Base-by-base conservation (phyloP, 2,113 vertebrate species). In the Halichoerus grypus region DNA sequence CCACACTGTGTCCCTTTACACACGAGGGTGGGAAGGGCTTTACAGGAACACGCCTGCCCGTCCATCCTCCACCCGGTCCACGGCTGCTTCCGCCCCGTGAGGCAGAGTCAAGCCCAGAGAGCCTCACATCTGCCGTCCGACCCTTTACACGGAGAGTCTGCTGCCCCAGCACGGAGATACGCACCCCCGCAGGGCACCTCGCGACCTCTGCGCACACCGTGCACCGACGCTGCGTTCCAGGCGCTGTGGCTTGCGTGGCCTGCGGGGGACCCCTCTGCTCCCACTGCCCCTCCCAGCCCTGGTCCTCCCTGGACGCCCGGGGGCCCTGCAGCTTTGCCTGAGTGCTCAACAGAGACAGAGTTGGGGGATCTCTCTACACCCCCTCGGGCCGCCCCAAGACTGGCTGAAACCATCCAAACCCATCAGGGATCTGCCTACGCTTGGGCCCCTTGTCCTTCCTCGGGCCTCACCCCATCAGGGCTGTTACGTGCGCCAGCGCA, bases 401-500 rank as follows among this genome's bases (percentile, higher is more conserved):
- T 0, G 22, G 53, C 31, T 21, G 21, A 57, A 57, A 57, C 55
- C 18, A 19, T 57, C 55, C 55, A 57, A 21, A 28, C n/a, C 21
- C 22, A 5, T n/a, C 42, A 33, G 81, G 49, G 33, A 7, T 19
- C 86, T 26, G 14, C 87, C 24, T 19, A 33, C 53, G 15, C 13
- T 5, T 3, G 6, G 39, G 11, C 26, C 31, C 63, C 3, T 1
- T 2, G 11, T 21, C 74, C 8, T 7, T 36, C 31, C 77, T 72
- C 14, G 7, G 74, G 13, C 33, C 77, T 31, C 28, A 0, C 4
- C 8, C 49, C 3, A 0, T 4, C 3, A 3, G 49, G 26, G 82
- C 49, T 6, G 49, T 21, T 61, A 5, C 3, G 0, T 5, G 2
- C 3, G 0, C 71, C 42, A 2, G 26, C 28, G 11, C 4, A 5